Evolutionary conservation across 2,113 vertebrate species (phyloP).

Genomic region (Oreamnos americanus): DNA sequence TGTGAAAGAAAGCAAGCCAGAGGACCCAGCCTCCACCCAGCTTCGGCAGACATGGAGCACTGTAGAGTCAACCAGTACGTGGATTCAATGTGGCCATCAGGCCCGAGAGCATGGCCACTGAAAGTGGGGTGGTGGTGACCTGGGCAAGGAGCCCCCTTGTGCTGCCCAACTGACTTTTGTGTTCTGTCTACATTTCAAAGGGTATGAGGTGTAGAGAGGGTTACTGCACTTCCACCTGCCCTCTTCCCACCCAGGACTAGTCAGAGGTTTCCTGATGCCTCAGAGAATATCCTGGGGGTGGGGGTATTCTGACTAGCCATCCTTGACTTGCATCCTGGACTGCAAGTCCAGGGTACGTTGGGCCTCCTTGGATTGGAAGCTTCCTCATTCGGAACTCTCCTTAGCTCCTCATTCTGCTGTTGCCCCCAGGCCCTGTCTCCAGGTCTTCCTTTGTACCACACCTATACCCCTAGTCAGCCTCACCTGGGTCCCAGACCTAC

Average conservation of each 20-base stretch:
- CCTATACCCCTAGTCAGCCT: background rate
- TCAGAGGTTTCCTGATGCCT: background rate
- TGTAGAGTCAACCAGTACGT: background rate
- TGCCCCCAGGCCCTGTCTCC: background rate
- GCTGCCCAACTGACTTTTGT: background rate
- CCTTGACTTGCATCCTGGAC: background rate
- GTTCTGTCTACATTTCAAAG: background rate
- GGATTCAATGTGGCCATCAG: too few species aligned
- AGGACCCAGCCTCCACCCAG: background rate
- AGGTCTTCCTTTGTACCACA: background rate
- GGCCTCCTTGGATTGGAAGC: background rate
- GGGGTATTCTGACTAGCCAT: background rate
- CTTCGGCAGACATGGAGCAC: rapidly evolving
- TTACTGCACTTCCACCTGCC: background rate
- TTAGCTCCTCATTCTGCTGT: background rate
- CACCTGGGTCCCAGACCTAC: background rate
- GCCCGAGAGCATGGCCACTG: rapidly evolving
- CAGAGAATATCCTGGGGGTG: background rate
- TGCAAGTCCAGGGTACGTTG: background rate
- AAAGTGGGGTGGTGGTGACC: rapidly evolving
- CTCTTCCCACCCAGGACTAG: background rate
- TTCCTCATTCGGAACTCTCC: background rate
- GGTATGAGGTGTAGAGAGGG: background rate
- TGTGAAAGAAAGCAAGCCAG: background rate
- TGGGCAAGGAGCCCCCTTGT: rapidly evolving